Conservation (phyloP, 2,888 invertebrate species). For the Phaonia tiefii region DNA sequence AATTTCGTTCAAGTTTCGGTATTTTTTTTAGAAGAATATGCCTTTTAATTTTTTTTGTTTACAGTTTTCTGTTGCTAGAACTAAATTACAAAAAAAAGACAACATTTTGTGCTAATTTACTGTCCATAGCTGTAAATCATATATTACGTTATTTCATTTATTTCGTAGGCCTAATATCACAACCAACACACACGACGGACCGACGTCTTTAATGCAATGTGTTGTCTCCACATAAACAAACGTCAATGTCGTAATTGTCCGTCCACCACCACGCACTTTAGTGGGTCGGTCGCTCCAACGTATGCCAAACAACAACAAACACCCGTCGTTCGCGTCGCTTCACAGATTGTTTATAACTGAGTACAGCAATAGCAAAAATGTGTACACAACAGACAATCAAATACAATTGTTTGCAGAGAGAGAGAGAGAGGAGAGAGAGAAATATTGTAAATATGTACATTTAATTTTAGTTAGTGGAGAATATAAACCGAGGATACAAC, state of each 20-base stretch:
- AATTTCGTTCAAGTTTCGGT: too few species aligned
- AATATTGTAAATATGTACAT: too few species aligned
- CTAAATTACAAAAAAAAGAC: too few species aligned
- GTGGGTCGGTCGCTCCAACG: not conserved
- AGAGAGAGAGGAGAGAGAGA: slow-evolving; percentile 7
- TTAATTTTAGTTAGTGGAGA: too few species aligned
- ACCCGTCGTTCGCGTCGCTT: slow-evolving; percentile 47
- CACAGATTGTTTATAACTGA: slow-evolving; percentile 64
- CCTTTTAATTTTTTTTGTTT: too few species aligned
- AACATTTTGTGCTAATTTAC: not conserved
- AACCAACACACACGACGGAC: too few species aligned
- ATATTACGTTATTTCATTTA: slow-evolving; percentile 60
- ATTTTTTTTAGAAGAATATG: too few species aligned
- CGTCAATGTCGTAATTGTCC: slow-evolving; percentile 1
- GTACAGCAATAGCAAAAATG: not conserved
- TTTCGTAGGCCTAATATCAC: slow-evolving; percentile 36
- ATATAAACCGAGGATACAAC: too few species aligned
- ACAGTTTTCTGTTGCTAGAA: too few species aligned
- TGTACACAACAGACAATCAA: not conserved
- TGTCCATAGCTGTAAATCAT: not conserved
- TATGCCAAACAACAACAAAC: slow-evolving; percentile 7
- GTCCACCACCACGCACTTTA: slow-evolving; percentile 20
- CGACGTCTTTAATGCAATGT: too few species aligned
- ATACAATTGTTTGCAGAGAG: not conserved
- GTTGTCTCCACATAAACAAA: too few species aligned